A percentile compares a stretch with the other conserved stretches of the same genome.
Evolutionary conservation across 2,797 vertebrate genomes (phyloP).

Genomic region (Limosa lapponica): DNA sequence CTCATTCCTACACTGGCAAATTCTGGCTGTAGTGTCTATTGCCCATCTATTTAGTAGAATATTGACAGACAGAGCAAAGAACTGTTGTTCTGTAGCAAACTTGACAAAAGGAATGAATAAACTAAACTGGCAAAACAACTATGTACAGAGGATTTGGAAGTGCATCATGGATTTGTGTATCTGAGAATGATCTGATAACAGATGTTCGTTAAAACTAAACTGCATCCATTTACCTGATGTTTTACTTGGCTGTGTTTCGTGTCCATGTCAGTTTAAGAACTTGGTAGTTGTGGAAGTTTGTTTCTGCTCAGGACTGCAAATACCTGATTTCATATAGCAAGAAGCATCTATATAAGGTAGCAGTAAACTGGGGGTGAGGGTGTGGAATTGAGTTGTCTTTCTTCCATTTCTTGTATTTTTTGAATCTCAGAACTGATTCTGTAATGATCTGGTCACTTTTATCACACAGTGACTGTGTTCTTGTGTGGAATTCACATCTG

Average conservation of each 20-base stretch:
- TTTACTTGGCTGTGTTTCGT: not conserved
- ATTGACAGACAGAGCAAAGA: not conserved
- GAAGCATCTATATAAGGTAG: not conserved
- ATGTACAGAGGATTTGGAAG: not conserved
- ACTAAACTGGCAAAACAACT: not conserved
- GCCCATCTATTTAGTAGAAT: not conserved
- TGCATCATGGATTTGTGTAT: not conserved
- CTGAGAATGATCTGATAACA: not conserved
- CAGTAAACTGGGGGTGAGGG: fast-evolving
- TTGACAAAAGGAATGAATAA: not conserved
- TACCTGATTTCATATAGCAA: not conserved
- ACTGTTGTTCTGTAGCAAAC: not conserved
- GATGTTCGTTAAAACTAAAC: not conserved
- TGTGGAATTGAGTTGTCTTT: not conserved
- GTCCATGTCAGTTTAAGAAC: not conserved
- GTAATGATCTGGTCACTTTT: not conserved
- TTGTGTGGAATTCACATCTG: not conserved
- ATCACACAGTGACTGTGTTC: not conserved
- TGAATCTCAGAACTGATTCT: not conserved
- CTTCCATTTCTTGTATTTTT: not conserved
- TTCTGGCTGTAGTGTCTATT: not conserved
- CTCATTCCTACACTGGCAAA: not conserved
- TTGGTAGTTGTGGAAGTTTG: not conserved
- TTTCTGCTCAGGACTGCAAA: not conserved
- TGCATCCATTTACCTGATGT: not conserved